phyloP scores from a whole-genome alignment of 1,140 invertebrate genomes.

The Araneus ventricosus region DNA sequence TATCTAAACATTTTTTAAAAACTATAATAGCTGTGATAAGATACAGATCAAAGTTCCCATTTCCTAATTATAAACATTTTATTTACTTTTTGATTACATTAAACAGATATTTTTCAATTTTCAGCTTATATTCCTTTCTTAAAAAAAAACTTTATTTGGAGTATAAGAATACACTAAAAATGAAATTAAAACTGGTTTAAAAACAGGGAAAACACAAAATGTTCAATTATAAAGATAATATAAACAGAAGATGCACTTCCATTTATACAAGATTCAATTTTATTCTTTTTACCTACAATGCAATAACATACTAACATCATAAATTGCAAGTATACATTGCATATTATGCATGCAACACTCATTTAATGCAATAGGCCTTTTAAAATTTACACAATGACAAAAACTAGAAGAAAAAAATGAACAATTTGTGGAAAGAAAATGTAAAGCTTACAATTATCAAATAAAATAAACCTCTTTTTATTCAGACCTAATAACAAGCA shows the following conservation, averaged over 20 bases:
- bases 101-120: background rate
- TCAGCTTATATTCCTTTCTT: background rate
- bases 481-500: slow-evolving; percentile 41
- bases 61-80: background rate
- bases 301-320: slow-evolving; percentile 43
- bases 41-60: background rate
- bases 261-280: slow-evolving; percentile 40
- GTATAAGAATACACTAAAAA: background rate
- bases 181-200: background rate
- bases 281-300: slow-evolving; percentile 59
- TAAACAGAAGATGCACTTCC: background rate
- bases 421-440: slow-evolving; percentile 20
- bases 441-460: slow-evolving; percentile 32
- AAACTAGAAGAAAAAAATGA: slow-evolving; percentile 24
- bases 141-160: background rate
- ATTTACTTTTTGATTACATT: background rate
- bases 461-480: slow-evolving; percentile 23
- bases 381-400: slow-evolving; percentile 38
- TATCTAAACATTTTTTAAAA: too few relatives aligned
- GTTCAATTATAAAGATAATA: background rate
- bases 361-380: slow-evolving; percentile 16
- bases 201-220: background rate
- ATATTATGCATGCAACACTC: slow-evolving; percentile 52
- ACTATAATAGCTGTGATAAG: too few relatives aligned
- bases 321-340: slow-evolving; percentile 55